Evolutionary conservation across 2,888 invertebrate genomes (phyloP), one percentile per base, ranked within the genome.

Genomic region (Pterostichus niger): DNA sequence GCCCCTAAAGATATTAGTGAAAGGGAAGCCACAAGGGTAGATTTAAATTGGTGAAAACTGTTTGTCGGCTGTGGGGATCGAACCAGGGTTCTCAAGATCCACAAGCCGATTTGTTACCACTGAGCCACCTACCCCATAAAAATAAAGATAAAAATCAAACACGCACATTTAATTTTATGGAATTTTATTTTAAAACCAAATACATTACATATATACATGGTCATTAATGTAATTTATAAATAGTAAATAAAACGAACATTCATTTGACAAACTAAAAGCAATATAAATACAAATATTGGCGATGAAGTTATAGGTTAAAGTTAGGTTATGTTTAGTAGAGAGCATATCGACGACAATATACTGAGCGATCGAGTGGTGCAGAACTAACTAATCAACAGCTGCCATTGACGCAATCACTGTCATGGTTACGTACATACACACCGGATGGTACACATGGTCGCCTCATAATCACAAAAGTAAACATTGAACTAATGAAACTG

Each of bases 131-230:
- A n/a, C n/a, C n/a, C n/a, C n/a, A n/a, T n/a, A n/a, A 35, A 5
- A 35, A 35, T 35, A 35, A 35, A 5, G 35, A 35, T 35, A 35
- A 5, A 35, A 35, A 35, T n/a, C n/a, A n/a, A n/a, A n/a, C 52
- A 61, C 33, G 6, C 64, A 64, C 33, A 40, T 56, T 49, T 56
- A 35, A 33, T 80, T 73, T 73, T 59, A 6, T 56, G 17, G 44
- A 82, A 76, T 82, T 82, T 82, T 82, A 82, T 82, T 82, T 82
- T 82, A 75, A 82, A 75, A 75, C 61, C 75, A 82, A 82, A 82
- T 75, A 82, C 82, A 82, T 46, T 82, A 82, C 75, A 75, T 75
- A 82, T 82, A 82, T 75, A 82, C 75, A 75, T 75, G 59, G 61
- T 82, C 75, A 76, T 81, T 6, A 40, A 40, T 40, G 40, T 24